These are phyloP conservation scores for Cyclura pinguis DNA, from an alignment of 2,797 vertebrate species.

Conservation along the genomic window DNA sequence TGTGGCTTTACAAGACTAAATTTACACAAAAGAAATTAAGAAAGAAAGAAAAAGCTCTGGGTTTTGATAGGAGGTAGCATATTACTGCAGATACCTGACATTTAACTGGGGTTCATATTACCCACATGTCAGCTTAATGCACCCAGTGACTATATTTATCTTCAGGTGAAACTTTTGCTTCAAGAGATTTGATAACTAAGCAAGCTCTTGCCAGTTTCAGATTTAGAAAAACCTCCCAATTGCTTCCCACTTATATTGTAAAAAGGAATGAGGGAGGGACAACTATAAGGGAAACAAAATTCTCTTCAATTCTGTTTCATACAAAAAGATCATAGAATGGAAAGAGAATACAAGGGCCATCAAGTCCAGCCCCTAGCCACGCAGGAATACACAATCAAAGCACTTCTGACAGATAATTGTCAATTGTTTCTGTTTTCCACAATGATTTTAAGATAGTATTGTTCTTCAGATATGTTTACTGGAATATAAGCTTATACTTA, in stretches of 20 bases:
- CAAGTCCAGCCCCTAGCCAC: too few species aligned
- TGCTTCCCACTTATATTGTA: neutral
- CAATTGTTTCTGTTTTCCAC: conserved; percentile 11
- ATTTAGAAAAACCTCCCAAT: conserved; percentile 8
- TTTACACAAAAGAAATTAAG: conserved; percentile 72
- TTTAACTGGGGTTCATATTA: conserved; percentile 63
- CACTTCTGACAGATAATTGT: neutral
- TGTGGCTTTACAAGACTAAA: conserved; percentile 88
- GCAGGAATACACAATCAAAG: too few species aligned
- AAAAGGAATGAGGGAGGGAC: conserved; percentile 30
- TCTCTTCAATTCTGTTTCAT: conserved; percentile 13
- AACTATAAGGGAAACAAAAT: neutral
- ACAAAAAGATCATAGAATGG: neutral
- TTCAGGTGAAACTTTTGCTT: conserved; percentile 40
- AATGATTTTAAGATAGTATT: neutral
- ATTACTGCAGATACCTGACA: conserved; percentile 75
- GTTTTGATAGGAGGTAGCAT: conserved; percentile 60
- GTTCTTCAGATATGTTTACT: neutral
- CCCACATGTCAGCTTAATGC: conserved; percentile 65
- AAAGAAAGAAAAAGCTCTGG: conserved; percentile 57
- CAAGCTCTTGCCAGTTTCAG: conserved; percentile 25
- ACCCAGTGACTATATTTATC: conserved; percentile 49
- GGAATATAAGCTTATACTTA: neutral
- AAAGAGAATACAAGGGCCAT: too few species aligned
- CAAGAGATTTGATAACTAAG: conserved; percentile 51